Evolutionary conservation across 2,888 invertebrate species (phyloP), one percentile per base, ranked within the genome.

Genomic region (Fabriciana adippe): DNA sequence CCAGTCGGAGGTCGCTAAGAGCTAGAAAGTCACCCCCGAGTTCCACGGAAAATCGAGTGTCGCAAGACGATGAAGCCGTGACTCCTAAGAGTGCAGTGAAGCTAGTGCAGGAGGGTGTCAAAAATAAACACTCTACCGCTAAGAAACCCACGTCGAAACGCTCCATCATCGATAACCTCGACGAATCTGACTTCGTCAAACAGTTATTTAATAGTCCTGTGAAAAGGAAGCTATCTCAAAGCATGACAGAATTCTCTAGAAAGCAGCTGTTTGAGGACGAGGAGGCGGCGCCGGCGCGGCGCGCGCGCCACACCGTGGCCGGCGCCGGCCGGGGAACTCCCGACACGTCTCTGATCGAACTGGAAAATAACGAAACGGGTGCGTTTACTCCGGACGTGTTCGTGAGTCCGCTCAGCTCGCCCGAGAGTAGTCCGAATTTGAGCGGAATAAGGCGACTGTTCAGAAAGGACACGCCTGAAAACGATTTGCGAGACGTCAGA

Each of bases 131-230:
- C 68, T 85, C 93, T 0, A 90, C 93, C 0, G 92, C 93, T 0
- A 93, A 92, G 74, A 92, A 92, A 67, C 87, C 92, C n/a, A 83
- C 78, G 69, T 93, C 93, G 13, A 90, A 89, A 54, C 88, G 92
- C 6, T 85, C 89, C 2, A 84, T 93, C 3, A 93, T 93, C 57
- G 93, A 93, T 74, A 81, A 89, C 47, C 75, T 93, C 13, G 81
- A 90, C 73, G 86, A 86, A 18, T 92, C 91, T 0, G 89, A 89
- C 62, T 82, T 91, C 14, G 87, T 89, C 2, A 90, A 92, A 72
- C 85, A 90, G 62, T 75, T 93, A 54, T 93, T 93, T 77, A 89
- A 84, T 72, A 93, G 92, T 70, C 93, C 93, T 0, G 92, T 93
- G 0, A 93, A 92, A 65, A 79, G 93, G 65, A 93, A 92, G 68